Percentiles rank a stretch among this genome's conserved stretches.
Conservation (phyloP, 2,888 invertebrate species). For the Phania funesta region DNA sequence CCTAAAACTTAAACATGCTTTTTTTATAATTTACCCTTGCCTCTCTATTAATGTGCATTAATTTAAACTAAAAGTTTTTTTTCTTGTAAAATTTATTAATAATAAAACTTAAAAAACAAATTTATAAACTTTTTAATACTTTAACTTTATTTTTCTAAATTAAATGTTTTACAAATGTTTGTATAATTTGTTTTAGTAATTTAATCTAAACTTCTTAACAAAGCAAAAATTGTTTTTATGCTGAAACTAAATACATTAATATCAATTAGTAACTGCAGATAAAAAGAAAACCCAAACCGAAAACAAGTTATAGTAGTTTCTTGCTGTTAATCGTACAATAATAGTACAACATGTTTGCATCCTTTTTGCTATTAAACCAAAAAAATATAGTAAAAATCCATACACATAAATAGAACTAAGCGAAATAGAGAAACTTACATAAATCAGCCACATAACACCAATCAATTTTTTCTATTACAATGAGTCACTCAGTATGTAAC, state of each 20-base stretch:
- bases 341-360: slow-evolving; percentile 60
- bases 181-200: too few species aligned
- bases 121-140: background rate
- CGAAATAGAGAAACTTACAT: background rate
- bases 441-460: slow-evolving; percentile 41
- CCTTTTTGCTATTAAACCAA: slow-evolving; percentile 46
- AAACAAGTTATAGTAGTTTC: slow-evolving; percentile 53
- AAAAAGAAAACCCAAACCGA: slow-evolving; percentile 17
- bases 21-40: slow-evolving; percentile 39
- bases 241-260: slow-evolving; percentile 18
- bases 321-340: slow-evolving; percentile 65
- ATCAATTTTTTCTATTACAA: slow-evolving; percentile 35
- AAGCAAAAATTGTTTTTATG: slow-evolving; percentile 6
- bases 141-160: slow-evolving; percentile 28
- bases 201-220: too few species aligned
- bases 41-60: slow-evolving; percentile 74
- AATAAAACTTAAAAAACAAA: slow-evolving; percentile 34
- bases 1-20: slow-evolving; percentile 38
- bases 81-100: slow-evolving; percentile 38
- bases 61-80: slow-evolving; percentile 75
- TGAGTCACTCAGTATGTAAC: slow-evolving; percentile 49
- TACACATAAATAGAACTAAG: slow-evolving; percentile 19
- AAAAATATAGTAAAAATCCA: slow-evolving; percentile 25
- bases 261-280: slow-evolving; percentile 24
- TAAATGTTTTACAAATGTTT: slow-evolving; percentile 8